Evolutionary conservation across 2,888 invertebrate genomes (phyloP), one percentile per base, ranked within the genome.

Genomic region (Dynastes tityus): DNA sequence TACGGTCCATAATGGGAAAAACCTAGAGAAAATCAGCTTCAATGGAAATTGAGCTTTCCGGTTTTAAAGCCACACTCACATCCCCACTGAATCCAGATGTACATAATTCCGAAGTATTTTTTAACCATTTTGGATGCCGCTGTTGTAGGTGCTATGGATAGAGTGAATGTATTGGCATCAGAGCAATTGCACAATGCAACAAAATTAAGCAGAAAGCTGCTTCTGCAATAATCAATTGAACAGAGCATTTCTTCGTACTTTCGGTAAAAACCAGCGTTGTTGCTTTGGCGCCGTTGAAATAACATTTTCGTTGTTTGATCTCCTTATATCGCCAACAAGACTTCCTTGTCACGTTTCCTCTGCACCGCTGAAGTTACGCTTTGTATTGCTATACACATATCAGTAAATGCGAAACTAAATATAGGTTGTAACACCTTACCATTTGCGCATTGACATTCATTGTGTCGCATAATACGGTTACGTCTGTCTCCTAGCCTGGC

Each of bases 401-500:
- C 16, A 11, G 27, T 67, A 67, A 67, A 67, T 6, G 11, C 22
- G 67, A 67, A 45, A 45, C 67, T 67, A 67, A 67, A 67, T 67
- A 67, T 49, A 67, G 32, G 5, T 32, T 32, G 32, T 5, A 32
- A 6, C 67, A 11, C 67, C 49, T 40, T 67, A 13, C 22, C 11
- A 49, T 67, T 49, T 9, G 65, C 67, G 67, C 67, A 67, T 49
- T 22, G 45, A 67, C 40, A 49, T 45, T 49, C 67, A 67, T 67
- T 67, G 67, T 67, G 67, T 27, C 11, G 16, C 49, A 16, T 67
- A 67, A 67, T 67, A 49, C 16, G 45, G 45, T 67, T 67, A 67
- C 45, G 67, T 27, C 45, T 16, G 49, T 67, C 67, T 45, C 40
- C 27, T 16, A 45, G 11, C 45, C 3, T 9, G 67, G 16, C 37